These are phyloP conservation scores for Paedocypris micromegethes DNA, from an alignment of 2,797 vertebrate genomes.

Conservation along the genomic window DNA sequence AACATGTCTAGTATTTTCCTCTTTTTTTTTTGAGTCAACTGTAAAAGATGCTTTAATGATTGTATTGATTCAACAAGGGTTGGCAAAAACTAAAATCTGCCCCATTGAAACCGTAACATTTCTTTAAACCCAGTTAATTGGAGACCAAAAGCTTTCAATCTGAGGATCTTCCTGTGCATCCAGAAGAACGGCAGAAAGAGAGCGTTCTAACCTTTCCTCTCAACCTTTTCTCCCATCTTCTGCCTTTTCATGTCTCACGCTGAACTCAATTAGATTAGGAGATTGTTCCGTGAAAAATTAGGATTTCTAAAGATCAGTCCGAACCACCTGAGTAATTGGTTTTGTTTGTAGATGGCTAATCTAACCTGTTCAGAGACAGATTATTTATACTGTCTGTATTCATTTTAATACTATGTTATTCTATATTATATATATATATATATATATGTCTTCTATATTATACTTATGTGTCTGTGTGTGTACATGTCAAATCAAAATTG, in stretches of 20 bases:
- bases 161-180: slow-evolving; percentile 32
- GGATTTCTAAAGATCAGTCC: too few species aligned
- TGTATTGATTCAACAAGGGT: slow-evolving; percentile 25
- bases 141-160: slow-evolving; percentile 50
- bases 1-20: neutral
- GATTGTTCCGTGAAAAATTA: neutral
- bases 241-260: neutral
- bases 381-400: too few species aligned
- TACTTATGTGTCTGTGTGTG: too few species aligned
- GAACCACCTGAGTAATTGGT: too few species aligned
- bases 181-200: neutral
- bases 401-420: too few species aligned
- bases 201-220: slow-evolving; percentile 1
- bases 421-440: too few species aligned
- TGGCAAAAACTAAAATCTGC: slow-evolving; percentile 31
- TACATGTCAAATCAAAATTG: too few species aligned
- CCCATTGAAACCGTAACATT: slow-evolving; percentile 38
- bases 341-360: too few species aligned
- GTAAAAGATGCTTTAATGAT: slow-evolving; percentile 18
- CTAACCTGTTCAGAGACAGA: too few species aligned
- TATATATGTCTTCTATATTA: too few species aligned
- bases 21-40: slow-evolving; percentile 7
- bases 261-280: neutral
- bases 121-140: slow-evolving; percentile 44
- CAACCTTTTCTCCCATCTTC: neutral